These are phyloP conservation scores for Plutomurus gul DNA, from an alignment of 1,140 invertebrate species.

Conservation along the genomic window DNA sequence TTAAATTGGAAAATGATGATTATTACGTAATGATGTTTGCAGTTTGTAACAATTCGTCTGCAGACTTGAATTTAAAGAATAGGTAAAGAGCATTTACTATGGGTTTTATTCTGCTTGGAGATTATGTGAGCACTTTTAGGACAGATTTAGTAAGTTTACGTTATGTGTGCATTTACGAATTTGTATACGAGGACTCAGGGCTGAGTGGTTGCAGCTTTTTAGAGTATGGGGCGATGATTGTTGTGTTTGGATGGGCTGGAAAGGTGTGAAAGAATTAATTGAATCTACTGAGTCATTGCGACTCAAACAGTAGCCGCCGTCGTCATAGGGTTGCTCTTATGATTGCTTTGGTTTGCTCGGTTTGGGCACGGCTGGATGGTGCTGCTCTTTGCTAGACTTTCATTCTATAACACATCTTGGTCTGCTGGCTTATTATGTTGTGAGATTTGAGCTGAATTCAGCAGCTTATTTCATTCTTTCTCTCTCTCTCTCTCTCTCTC, in stretches of 20 bases:
- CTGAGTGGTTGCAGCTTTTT: neutral
- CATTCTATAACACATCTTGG: neutral
- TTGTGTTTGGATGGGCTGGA: conserved; percentile 40
- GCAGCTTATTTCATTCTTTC: neutral
- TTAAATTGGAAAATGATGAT: too few species aligned
- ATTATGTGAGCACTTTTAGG: neutral
- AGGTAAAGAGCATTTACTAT: too few species aligned
- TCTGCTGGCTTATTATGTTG: neutral
- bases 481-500: neutral
- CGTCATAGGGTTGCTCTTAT: conserved; percentile 20
- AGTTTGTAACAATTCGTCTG: too few species aligned
- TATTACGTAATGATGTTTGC: too few species aligned
- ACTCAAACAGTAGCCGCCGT: conserved; percentile 51
- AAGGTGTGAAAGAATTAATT: conserved; percentile 53
- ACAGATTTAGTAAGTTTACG: neutral
- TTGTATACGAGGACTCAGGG: too few species aligned
- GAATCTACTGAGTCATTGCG: conserved; percentile 52
- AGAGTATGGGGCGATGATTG: conserved; percentile 34
- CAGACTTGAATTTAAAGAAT: too few species aligned
- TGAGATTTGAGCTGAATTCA: neutral
- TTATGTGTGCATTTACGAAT: neutral
- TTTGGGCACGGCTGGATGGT: neutral
- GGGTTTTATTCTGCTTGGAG: neutral
- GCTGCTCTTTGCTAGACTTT: neutral
- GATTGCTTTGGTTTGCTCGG: neutral